Evolutionary conservation across 2,113 vertebrate genomes (phyloP), one percentile per base, ranked within the genome.

Genomic region (Channa argus): DNA sequence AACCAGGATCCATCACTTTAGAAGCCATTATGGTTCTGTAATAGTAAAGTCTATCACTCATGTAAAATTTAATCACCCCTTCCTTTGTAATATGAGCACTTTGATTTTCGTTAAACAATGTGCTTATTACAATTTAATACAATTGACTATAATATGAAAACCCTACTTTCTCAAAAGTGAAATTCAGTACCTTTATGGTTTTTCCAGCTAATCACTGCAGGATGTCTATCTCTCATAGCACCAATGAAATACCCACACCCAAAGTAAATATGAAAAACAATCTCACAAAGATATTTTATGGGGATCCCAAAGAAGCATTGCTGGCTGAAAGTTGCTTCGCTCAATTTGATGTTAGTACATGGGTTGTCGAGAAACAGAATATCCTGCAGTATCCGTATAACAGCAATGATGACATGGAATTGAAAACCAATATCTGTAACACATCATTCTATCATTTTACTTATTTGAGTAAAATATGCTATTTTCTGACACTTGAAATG

Each of bases 181-280:
- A 78, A 63, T 53, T 59, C 41, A 62, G 58, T 5, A 52, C 45
- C 56, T 84, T 84, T 75, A 87, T 79, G 43, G 58, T 33, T 14
- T 80, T 78, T 78, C 66, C 83, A 79, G 51, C 73, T 74, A n/a
- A 67, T 83, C 71, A 62, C 86, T 65, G 80, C 89, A 78, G 72
- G 75, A 75, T 61, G 24, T 24, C 24, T 24, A 67, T 79, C 63
- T 55, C 39, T 61, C 71, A 52, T 37, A 79, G 34, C 34, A 69
- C 74, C 66, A 90, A 87, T 87, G 58, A 78, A 84, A 78, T 49
- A 70, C n/a, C 50, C 52, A 51, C 6, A 55, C 51, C 43, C 49
- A 58, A 65, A 71, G 72, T 24, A 63, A 63, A 62, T 44, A 64
- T 10, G 24, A 52, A 63, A 45, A 61, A n/a, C 33, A 12, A 72